A percentile compares a stretch with the other conserved stretches of the same genome.
phyloP scores from a whole-genome alignment of 2,113 vertebrate species.

The Jacana jacana region DNA sequence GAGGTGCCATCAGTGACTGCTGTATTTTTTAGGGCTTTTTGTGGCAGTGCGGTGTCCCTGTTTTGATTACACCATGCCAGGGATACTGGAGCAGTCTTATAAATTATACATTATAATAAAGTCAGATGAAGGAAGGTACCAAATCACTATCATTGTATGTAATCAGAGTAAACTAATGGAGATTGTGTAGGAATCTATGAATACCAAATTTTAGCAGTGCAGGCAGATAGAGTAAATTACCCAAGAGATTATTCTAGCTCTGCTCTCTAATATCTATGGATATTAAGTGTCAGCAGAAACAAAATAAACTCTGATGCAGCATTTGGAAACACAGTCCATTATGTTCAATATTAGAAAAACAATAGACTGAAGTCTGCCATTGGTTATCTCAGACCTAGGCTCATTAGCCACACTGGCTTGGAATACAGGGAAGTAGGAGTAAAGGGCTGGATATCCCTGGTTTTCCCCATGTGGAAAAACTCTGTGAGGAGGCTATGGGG shows the following conservation, averaged over 20 bases:
- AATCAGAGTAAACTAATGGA: neutral
- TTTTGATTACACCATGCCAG: neutral
- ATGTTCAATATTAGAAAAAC: neutral
- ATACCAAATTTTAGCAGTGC: neutral
- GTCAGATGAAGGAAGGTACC: neutral
- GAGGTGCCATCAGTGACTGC: accelerated
- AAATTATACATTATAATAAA: neutral
- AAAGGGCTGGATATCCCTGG: neutral
- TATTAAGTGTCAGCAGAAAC: neutral
- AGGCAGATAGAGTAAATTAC: neutral
- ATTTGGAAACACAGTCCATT: neutral
- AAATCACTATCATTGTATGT: neutral
- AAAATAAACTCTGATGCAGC: neutral
- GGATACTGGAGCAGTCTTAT: neutral
- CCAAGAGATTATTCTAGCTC: neutral
- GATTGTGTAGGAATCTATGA: neutral
- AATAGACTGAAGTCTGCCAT: neutral
- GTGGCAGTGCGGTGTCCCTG: neutral
- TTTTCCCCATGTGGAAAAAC: neutral
- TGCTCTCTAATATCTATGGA: neutral
- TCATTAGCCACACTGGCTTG: neutral
- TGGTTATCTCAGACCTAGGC: neutral
- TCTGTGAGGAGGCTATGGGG: neutral
- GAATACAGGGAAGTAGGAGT: accelerated
- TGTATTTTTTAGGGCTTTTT: neutral